Percentiles rank a stretch among this genome's conserved stretches.
These are phyloP conservation scores for Chaetodon trifascialis DNA, from an alignment of 2,113 vertebrate species.

Conservation along the genomic window DNA sequence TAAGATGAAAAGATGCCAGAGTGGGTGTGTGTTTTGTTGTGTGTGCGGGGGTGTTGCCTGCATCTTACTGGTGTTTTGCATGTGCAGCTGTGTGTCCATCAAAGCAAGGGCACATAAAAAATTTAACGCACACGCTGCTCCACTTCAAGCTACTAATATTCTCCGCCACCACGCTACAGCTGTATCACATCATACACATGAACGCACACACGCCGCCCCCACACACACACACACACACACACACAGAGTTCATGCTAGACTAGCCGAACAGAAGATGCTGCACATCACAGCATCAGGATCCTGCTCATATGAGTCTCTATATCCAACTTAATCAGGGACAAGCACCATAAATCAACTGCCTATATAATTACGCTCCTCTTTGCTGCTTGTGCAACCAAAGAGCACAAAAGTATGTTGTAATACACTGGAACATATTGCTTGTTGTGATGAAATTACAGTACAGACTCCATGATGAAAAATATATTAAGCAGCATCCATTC, in stretches of 20 bases:
- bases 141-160: constrained; percentile 21
- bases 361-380: constrained; percentile 38
- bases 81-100: constrained; percentile 33
- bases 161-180: not conserved
- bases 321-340: constrained; percentile 50
- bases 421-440: constrained; percentile 11
- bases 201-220: not conserved
- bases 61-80: constrained; percentile 11
- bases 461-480: constrained; percentile 62
- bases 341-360: constrained; percentile 54
- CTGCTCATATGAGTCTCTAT: constrained; percentile 40
- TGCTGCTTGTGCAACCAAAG: constrained; percentile 27
- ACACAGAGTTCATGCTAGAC: constrained; percentile 23
- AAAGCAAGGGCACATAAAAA: constrained; percentile 30
- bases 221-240: not conserved
- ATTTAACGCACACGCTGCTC: constrained; percentile 35
- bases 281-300: constrained; percentile 30
- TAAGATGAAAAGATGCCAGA: constrained; percentile 18
- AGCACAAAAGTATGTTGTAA: constrained; percentile 25
- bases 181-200: constrained; percentile 11
- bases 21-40: not conserved
- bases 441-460: constrained; percentile 46
- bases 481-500: constrained; percentile 55
- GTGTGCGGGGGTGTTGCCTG: not conserved
- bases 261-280: constrained; percentile 27